Evolutionary conservation across 1,140 invertebrate species (phyloP).

Genomic region (Akabosia matsudoensis): DNA sequence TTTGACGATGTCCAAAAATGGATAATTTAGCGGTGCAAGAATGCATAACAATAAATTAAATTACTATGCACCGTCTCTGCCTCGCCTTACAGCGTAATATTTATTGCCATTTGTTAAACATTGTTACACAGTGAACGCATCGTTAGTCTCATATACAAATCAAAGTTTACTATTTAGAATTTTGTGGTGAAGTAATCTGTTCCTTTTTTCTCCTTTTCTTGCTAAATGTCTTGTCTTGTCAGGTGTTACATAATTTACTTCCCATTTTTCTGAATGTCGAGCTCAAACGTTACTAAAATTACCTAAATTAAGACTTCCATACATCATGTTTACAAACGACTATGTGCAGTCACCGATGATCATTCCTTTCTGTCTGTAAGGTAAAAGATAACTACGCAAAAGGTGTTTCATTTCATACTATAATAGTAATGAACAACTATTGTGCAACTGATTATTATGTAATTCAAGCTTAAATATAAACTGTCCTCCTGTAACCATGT

Average conservation of each 20-base stretch:
- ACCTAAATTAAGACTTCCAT: not conserved
- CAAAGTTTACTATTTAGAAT: too few species aligned
- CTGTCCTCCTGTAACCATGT: not conserved
- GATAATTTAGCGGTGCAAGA: not conserved
- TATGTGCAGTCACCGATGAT: too few species aligned
- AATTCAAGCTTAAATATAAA: not conserved
- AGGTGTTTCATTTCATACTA: too few species aligned
- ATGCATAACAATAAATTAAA: not conserved
- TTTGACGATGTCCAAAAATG: not conserved
- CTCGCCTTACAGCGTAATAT: too few species aligned
- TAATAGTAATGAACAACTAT: not conserved
- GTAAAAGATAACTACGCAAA: too few species aligned
- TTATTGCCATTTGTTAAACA: not conserved
- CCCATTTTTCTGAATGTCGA: not conserved
- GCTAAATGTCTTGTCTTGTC: not conserved
- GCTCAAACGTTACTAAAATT: not conserved
- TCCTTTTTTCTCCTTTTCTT: not conserved
- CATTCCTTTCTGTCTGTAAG: too few species aligned
- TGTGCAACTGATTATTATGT: not conserved
- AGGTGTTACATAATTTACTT: not conserved
- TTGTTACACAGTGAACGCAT: too few species aligned
- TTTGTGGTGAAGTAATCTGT: not conserved
- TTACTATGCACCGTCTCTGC: too few species aligned
- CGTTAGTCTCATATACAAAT: too few species aligned
- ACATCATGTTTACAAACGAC: too few species aligned